Evolutionary conservation across 1,140 invertebrate genomes (phyloP).

Genomic region (Philopotamus ludificatus): DNA sequence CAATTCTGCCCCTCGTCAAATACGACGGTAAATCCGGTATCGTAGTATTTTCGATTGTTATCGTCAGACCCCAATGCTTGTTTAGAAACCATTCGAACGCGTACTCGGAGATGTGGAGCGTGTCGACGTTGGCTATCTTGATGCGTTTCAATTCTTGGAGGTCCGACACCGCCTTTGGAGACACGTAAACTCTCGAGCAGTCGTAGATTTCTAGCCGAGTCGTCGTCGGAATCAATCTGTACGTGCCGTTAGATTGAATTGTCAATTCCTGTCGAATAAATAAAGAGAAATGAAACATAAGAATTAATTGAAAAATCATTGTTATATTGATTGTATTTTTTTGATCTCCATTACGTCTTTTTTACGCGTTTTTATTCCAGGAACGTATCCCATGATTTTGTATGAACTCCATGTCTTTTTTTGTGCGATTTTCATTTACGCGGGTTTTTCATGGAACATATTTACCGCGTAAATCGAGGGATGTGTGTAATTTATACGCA

Average conservation of each 20-base stretch:
- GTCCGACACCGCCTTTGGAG: conserved; percentile 51
- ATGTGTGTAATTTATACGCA: too few relatives aligned
- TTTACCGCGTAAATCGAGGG: too few relatives aligned
- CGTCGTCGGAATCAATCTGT: conserved; percentile 54
- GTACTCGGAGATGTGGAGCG: conserved; percentile 48
- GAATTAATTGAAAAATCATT: too few relatives aligned
- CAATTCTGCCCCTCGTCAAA: conserved; percentile 68
- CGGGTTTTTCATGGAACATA: too few relatives aligned
- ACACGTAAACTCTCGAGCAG: conserved; percentile 55
- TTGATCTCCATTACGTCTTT: background rate
- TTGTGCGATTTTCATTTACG: too few relatives aligned
- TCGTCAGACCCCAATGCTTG: conserved; percentile 48
- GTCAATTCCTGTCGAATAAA: conserved; percentile 57
- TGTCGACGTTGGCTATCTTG: conserved; percentile 45
- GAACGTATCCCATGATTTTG: too few relatives aligned
- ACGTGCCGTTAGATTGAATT: conserved; percentile 58
- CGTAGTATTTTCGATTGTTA: conserved; percentile 49
- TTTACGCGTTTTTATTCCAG: too few relatives aligned
- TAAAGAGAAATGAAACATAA: background rate
- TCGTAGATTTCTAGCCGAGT: conserved; percentile 56
- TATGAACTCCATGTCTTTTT: too few relatives aligned
- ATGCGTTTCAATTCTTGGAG: conserved; percentile 48
- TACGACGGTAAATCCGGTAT: conserved; percentile 64
- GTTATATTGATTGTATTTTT: conserved; percentile 7
- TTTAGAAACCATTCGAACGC: conserved; percentile 47